Conservation (phyloP, 2,797 vertebrate genomes). For the Allenopithecus nigroviridis region DNA sequence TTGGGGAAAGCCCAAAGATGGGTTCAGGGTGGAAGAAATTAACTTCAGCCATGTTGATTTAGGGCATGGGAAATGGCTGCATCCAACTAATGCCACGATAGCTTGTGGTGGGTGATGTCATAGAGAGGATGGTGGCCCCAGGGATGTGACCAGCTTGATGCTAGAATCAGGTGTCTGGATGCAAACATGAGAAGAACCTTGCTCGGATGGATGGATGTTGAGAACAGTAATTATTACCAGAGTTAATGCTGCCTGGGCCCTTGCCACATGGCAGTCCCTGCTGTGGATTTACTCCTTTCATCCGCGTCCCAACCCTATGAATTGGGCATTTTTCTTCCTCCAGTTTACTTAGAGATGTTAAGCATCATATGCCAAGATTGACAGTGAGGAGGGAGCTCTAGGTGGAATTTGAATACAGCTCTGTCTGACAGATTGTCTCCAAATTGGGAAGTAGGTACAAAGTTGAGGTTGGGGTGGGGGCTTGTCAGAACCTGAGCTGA, state of each 20-base stretch:
- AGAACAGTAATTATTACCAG: rapidly evolving
- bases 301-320: not conserved
- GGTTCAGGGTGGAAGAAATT: not conserved
- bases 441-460: not conserved
- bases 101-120: not conserved
- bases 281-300: not conserved
- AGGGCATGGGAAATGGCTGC: not conserved
- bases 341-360: not conserved
- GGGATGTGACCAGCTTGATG: not conserved
- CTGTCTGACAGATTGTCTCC: not conserved
- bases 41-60: not conserved
- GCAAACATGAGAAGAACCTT: not conserved
- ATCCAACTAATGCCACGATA: not conserved
- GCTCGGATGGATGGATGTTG: not conserved
- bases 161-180: not conserved
- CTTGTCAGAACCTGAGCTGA: not conserved
- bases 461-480: not conserved
- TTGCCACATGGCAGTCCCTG: rapidly evolving
- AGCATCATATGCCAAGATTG: not conserved
- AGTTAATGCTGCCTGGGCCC: not conserved
- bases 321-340: not conserved
- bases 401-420: not conserved
- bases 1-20: not conserved
- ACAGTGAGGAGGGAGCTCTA: not conserved
- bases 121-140: not conserved